These are phyloP conservation scores for Bujurquina vittata DNA, from an alignment of 2,113 vertebrate species.

Conservation along the genomic window DNA sequence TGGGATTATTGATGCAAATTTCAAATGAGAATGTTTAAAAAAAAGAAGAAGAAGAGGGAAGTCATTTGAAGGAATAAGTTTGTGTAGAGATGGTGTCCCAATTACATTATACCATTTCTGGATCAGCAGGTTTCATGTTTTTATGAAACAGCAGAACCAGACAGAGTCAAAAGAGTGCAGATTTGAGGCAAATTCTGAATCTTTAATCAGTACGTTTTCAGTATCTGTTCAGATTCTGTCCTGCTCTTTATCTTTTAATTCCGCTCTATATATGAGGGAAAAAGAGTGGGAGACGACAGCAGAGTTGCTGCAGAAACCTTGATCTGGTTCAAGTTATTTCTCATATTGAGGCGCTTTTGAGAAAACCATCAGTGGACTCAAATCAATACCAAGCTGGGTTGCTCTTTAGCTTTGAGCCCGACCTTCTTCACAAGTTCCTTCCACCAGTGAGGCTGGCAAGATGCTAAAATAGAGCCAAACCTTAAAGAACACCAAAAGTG, in stretches of 20 bases:
- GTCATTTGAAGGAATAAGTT: conserved; percentile 31
- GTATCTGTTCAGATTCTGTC: neutral
- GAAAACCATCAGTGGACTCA: conserved; percentile 26
- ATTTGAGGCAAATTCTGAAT: neutral
- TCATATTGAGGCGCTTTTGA: conserved; percentile 9
- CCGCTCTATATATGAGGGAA: neutral
- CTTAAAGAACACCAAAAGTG: neutral
- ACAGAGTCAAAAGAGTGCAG: neutral
- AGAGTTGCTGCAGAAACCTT: neutral
- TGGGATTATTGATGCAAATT: conserved; percentile 62
- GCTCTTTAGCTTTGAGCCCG: conserved; percentile 30
- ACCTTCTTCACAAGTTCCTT: conserved; percentile 14
- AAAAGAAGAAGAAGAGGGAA: neutral
- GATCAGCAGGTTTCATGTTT: neutral
- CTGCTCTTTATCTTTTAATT: neutral
- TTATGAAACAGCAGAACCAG: neutral
- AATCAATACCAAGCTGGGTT: conserved; percentile 41
- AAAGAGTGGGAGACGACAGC: neutral
- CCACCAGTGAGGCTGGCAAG: neutral
- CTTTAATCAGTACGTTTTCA: neutral
- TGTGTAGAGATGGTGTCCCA: conserved; percentile 20
- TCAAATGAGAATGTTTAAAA: conserved; percentile 36
- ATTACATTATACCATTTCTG: conserved; percentile 17
- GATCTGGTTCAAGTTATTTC: neutral
- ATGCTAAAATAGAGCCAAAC: conserved; percentile 27